Evolutionary conservation across 1,140 invertebrate species (phyloP).

Genomic region (Drosophila kanapiae): DNA sequence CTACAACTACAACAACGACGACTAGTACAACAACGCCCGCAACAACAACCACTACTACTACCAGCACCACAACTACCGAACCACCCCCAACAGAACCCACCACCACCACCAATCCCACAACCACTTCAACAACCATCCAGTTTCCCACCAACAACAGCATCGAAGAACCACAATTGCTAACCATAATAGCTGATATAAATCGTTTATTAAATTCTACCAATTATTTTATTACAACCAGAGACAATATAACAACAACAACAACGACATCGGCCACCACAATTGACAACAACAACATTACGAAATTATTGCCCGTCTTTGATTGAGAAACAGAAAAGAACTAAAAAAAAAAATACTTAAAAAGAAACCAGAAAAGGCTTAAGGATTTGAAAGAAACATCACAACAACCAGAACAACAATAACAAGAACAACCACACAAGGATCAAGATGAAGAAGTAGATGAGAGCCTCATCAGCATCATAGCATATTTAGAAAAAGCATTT

Average conservation of each 20-base stretch:
- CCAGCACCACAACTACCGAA: conserved; percentile 33
- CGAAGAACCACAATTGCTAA: conserved; percentile 77
- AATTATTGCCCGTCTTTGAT: conserved; percentile 73
- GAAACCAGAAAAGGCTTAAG: conserved; percentile 19
- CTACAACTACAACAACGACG: conserved; percentile 19
- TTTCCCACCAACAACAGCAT: conserved; percentile 60
- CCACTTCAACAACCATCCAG: conserved; percentile 37
- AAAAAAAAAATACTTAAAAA: neutral
- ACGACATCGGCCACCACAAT: conserved; percentile 52
- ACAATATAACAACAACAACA: conserved; percentile 74
- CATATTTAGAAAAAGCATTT: conserved; percentile 30
- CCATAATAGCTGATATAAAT: conserved; percentile 81
- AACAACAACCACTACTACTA: conserved; percentile 31
- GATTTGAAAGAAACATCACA: conserved; percentile 37
- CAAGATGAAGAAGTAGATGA: conserved; percentile 19
- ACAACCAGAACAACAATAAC: conserved; percentile 26
- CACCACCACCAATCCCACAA: conserved; percentile 22
- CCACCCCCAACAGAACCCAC: conserved; percentile 41
- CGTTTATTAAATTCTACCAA: conserved; percentile 85
- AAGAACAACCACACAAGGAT: conserved; percentile 28
- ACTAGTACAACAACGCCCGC: conserved; percentile 22
- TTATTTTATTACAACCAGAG: conserved; percentile 85
- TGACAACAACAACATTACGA: conserved; percentile 69
- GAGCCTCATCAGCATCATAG: conserved; percentile 17
- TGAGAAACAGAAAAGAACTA: conserved; percentile 26